Evolutionary conservation across 2,888 invertebrate species (phyloP).

Genomic region (Hypselothyrea guttata): DNA sequence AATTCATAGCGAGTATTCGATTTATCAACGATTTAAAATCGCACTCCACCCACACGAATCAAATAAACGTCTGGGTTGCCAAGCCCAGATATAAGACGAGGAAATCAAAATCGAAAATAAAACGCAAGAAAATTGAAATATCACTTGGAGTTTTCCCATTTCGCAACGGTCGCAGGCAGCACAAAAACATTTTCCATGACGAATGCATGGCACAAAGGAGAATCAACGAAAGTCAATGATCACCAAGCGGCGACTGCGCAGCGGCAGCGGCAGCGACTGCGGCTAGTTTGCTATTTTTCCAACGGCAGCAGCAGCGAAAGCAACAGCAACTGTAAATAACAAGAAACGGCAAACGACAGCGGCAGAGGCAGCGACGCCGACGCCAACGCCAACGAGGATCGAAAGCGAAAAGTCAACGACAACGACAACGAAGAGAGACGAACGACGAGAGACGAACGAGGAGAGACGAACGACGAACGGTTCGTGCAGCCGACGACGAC

Average conservation of each 20-base stretch:
- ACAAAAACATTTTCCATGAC: conserved; percentile 68
- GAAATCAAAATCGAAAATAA: conserved; percentile 9
- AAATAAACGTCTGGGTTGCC: too few species aligned
- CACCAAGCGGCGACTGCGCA: conserved; percentile 50
- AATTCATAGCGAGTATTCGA: too few species aligned
- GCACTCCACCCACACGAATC: too few species aligned
- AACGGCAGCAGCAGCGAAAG: conserved; percentile 68
- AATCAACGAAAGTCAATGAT: conserved; percentile 78
- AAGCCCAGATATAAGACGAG: conserved; percentile 5
- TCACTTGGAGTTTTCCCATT: conserved; percentile 48
- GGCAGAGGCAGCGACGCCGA: conserved; percentile 10
- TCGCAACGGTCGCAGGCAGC: conserved; percentile 39
- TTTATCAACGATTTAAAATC: too few species aligned
- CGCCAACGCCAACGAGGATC: conserved; percentile 57
- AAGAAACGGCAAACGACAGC: conserved; percentile 53
- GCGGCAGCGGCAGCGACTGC: conserved; percentile 36
- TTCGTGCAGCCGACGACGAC: conserved; percentile 12
- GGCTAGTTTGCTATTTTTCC: conserved; percentile 67
- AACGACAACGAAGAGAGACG: conserved; percentile 26
- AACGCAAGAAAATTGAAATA: conserved; percentile 21
- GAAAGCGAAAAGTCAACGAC: conserved; percentile 69
- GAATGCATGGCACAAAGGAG: conserved; percentile 66
- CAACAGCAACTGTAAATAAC: conserved; percentile 73
- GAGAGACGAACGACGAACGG: conserved; percentile 2
- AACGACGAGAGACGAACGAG: conserved; percentile 15